phyloP scores from a whole-genome alignment of 2,113 vertebrate species.

The Falco punctatus region DNA sequence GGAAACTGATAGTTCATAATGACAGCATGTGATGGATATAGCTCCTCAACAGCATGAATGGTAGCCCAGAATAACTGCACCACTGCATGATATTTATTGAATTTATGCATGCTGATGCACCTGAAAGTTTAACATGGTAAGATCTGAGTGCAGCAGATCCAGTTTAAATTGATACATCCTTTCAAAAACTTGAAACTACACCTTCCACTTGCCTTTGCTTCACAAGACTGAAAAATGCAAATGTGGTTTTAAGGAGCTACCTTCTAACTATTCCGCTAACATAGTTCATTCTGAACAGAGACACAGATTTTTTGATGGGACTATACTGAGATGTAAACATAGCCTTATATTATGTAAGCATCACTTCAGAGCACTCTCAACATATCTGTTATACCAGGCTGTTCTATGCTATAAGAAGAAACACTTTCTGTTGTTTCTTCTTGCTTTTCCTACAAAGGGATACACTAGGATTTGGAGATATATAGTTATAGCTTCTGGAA shows the following conservation, averaged over 20 bases:
- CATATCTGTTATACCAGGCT: neutral
- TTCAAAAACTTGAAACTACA: neutral
- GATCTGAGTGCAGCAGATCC: neutral
- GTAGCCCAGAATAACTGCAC: neutral
- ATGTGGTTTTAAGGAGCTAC: neutral
- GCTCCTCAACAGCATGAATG: neutral
- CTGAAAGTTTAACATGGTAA: neutral
- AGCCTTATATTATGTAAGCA: neutral
- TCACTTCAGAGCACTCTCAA: slow-evolving; percentile 2
- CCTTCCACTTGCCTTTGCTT: neutral
- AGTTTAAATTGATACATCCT: neutral
- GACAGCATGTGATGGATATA: neutral
- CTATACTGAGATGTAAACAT: neutral
- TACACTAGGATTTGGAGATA: neutral
- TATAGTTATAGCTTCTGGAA: slow-evolving; percentile 2
- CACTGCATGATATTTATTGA: neutral
- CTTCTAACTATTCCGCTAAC: neutral
- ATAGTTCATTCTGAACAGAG: neutral
- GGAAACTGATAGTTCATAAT: neutral
- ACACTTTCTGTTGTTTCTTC: neutral
- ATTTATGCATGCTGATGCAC: neutral
- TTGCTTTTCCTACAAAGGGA: neutral
- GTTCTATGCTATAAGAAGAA: neutral
- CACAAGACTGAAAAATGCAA: neutral
- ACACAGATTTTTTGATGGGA: neutral